These are phyloP conservation scores for Saccostrea echinata DNA, from an alignment of 1,140 invertebrate genomes.

Conservation along the genomic window DNA sequence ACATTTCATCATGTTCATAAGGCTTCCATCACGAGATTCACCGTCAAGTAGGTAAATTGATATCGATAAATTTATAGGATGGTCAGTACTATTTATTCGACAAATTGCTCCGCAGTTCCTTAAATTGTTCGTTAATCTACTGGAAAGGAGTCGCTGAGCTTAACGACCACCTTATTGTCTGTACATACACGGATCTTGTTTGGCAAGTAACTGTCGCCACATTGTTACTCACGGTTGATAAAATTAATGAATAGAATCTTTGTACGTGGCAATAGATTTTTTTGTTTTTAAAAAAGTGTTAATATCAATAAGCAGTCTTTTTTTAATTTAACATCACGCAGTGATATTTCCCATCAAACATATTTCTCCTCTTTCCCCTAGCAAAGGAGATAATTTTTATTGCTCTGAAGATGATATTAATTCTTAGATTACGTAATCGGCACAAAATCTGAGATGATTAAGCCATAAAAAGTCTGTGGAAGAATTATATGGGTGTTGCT, in stretches of 20 bases:
- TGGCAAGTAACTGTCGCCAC: neutral
- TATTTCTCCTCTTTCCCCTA: neutral
- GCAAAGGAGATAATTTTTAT: neutral
- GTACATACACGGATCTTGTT: neutral
- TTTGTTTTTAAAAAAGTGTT: neutral
- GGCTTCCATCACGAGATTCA: neutral
- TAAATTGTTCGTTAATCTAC: neutral
- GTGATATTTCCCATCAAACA: too few species aligned
- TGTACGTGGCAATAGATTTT: neutral
- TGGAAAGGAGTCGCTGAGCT: neutral
- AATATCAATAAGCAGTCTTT: neutral
- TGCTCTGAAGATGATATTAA: neutral
- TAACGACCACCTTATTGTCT: neutral
- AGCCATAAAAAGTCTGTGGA: neutral
- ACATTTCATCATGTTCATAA: neutral
- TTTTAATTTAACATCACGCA: neutral
- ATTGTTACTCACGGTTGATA: too few species aligned
- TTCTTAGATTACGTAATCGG: neutral
- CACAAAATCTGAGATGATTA: neutral
- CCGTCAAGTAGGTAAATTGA: neutral
- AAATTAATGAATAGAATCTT: too few species aligned
- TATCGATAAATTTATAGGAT: slow-evolving; percentile 20
- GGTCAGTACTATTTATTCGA: neutral
- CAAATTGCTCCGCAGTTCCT: neutral
- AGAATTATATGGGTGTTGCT: neutral